Conservation (phyloP, 2,888 invertebrate genomes). For the Monopis laevigella region DNA sequence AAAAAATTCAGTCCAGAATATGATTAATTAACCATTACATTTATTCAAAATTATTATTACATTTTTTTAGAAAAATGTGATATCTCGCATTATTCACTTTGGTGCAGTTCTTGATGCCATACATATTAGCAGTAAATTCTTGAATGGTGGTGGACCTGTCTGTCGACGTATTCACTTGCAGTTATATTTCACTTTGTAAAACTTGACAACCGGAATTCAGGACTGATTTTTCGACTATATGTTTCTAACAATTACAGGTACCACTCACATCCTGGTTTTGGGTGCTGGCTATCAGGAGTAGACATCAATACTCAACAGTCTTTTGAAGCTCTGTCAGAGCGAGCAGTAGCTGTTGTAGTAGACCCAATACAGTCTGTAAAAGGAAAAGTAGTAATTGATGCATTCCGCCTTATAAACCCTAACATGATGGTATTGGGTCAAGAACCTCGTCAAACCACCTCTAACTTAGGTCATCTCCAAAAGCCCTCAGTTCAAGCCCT, state of each 20-base stretch:
- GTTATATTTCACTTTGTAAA: not conserved
- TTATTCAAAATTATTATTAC: too few relatives aligned
- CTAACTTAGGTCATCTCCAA: slow-evolving; percentile 97
- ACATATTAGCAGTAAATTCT: too few relatives aligned
- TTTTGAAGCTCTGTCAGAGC: slow-evolving; percentile 96
- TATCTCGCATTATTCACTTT: too few relatives aligned
- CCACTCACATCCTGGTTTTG: slow-evolving; percentile 99
- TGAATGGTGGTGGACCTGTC: too few relatives aligned
- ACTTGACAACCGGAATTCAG: too few relatives aligned
- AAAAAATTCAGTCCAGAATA: too few relatives aligned
- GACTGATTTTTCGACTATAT: too few relatives aligned
- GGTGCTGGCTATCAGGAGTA: slow-evolving; percentile 99
- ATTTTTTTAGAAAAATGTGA: too few relatives aligned
- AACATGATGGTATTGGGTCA: slow-evolving; percentile 99
- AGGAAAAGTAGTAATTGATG: slow-evolving; percentile 99
- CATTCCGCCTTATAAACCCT: slow-evolving; percentile 98
- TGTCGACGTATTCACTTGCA: too few relatives aligned
- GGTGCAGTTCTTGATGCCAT: too few relatives aligned
- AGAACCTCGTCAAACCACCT: slow-evolving; percentile 98
- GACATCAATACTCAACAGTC: slow-evolving; percentile 99
- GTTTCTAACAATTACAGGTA: slow-evolving; percentile 66
- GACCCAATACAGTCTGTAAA: slow-evolving; percentile 99
- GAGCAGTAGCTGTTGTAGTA: slow-evolving; percentile 99
- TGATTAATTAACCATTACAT: too few relatives aligned
- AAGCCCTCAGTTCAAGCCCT: slow-evolving; percentile 99